Percentiles rank a stretch among this genome's conserved stretches.
These are phyloP conservation scores for Paradoxurus hermaphroditus DNA, from an alignment of 2,113 vertebrate genomes.

Conservation along the genomic window DNA sequence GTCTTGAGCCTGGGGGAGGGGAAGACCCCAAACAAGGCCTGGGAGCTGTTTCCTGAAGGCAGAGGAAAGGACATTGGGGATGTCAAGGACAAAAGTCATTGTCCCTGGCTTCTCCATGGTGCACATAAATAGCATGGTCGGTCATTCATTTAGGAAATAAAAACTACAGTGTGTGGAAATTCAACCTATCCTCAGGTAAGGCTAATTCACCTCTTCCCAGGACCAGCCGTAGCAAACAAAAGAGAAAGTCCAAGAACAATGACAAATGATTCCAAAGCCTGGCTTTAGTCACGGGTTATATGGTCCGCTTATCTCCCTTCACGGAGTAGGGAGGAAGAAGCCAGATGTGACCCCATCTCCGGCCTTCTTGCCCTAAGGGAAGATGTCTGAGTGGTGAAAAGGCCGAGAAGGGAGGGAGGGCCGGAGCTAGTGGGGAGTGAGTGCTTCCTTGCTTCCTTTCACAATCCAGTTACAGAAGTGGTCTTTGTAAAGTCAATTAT, in stretches of 20 bases:
- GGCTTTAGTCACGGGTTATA: background rate
- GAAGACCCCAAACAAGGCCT: background rate
- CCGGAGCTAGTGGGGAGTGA: background rate
- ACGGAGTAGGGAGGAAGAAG: background rate
- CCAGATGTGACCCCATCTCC: background rate
- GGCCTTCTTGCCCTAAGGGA: background rate
- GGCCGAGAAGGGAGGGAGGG: background rate
- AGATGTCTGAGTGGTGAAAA: background rate
- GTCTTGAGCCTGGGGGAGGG: background rate
- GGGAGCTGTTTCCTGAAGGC: background rate
- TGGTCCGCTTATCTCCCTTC: background rate
- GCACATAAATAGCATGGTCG: fast-evolving
- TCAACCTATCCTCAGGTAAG: background rate
- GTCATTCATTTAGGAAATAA: background rate
- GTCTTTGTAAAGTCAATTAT: background rate
- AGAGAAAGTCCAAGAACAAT: background rate
- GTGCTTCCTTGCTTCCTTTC: background rate
- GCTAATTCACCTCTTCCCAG: background rate
- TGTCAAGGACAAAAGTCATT: background rate
- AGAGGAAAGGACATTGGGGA: background rate
- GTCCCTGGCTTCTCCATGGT: background rate
- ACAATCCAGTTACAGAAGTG: background rate
- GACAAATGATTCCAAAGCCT: background rate
- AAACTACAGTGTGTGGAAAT: background rate
- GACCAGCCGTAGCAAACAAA: background rate